These are phyloP conservation scores for Smutsia temminckii DNA, from an alignment of 2,797 vertebrate genomes.

Conservation along the genomic window DNA sequence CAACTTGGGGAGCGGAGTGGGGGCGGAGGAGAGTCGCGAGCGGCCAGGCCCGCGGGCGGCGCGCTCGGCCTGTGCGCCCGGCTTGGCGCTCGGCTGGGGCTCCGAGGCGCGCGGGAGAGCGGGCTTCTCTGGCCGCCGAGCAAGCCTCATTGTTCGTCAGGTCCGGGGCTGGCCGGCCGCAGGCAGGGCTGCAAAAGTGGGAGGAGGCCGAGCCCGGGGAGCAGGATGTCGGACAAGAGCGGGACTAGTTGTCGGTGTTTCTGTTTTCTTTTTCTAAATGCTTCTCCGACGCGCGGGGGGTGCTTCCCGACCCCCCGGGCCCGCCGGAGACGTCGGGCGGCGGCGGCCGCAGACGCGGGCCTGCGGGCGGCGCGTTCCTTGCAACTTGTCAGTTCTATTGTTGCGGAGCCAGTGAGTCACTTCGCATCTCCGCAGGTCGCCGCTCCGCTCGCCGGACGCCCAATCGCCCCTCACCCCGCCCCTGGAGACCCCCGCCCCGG, in stretches of 20 bases:
- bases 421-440: slow-evolving; percentile 57
- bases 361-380: slow-evolving; percentile 68
- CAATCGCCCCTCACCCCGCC: neutral
- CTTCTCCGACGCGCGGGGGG: neutral
- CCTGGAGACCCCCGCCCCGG: slow-evolving; percentile 16
- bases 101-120: slow-evolving; percentile 36
- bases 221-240: neutral
- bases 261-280: slow-evolving; percentile 40
- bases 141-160: slow-evolving; percentile 73
- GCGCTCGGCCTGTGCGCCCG: slow-evolving; percentile 62
- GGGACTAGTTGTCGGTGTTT: slow-evolving; percentile 39
- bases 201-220: slow-evolving; percentile 59
- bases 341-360: slow-evolving; percentile 52
- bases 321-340: slow-evolving; percentile 56
- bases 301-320: slow-evolving; percentile 9
- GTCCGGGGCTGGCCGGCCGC: slow-evolving; percentile 19
- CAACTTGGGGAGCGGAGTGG: slow-evolving; percentile 67
- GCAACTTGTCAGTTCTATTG: slow-evolving; percentile 83
- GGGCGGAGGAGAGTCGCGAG: slow-evolving; percentile 40
- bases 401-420: slow-evolving; percentile 81
- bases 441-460: slow-evolving; percentile 63
- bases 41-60: slow-evolving; percentile 62
- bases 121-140: slow-evolving; percentile 28
- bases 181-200: slow-evolving; percentile 56
- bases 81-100: neutral